These are phyloP conservation scores for Pygocentrus nattereri DNA, from an alignment of 2,797 vertebrate genomes.

Conservation along the genomic window DNA sequence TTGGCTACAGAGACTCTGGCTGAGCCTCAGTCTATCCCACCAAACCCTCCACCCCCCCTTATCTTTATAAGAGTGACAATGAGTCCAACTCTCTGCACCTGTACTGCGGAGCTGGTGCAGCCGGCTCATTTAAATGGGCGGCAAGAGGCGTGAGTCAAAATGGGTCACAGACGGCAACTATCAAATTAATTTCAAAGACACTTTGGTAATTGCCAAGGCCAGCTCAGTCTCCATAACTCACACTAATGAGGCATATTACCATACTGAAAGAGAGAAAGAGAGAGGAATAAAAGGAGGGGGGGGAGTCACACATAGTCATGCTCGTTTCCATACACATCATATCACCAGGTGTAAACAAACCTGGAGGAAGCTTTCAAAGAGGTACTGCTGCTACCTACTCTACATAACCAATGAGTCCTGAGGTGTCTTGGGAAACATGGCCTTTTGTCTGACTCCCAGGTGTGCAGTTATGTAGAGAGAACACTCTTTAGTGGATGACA, in stretches of 20 bases:
- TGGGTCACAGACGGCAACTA: slow-evolving; percentile 32
- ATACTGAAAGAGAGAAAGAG: slow-evolving; percentile 27
- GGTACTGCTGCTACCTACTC: background rate
- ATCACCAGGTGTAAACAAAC: slow-evolving; percentile 19
- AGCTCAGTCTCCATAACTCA: slow-evolving; percentile 38
- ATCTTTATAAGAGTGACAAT: background rate
- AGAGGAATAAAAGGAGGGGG: background rate
- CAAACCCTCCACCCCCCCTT: background rate
- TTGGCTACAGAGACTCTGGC: background rate
- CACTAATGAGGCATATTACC: slow-evolving; percentile 48
- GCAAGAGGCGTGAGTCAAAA: slow-evolving; percentile 2
- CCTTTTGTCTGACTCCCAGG: background rate
- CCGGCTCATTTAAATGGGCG: slow-evolving; percentile 35
- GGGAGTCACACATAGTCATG: slow-evolving; percentile 4
- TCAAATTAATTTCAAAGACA: slow-evolving; percentile 49
- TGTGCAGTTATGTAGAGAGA: background rate
- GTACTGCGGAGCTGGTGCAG: background rate
- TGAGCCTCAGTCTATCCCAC: background rate
- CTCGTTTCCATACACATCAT: slow-evolving; percentile 6
- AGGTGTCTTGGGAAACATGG: background rate
- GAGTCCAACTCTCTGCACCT: background rate
- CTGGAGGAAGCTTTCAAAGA: background rate
- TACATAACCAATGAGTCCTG: background rate
- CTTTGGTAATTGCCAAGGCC: slow-evolving; percentile 40
- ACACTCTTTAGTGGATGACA: slow-evolving; percentile 18